Evolutionary conservation across 2,797 vertebrate species (phyloP), one percentile per base, ranked within the genome.

Genomic region (Spizella passerina): DNA sequence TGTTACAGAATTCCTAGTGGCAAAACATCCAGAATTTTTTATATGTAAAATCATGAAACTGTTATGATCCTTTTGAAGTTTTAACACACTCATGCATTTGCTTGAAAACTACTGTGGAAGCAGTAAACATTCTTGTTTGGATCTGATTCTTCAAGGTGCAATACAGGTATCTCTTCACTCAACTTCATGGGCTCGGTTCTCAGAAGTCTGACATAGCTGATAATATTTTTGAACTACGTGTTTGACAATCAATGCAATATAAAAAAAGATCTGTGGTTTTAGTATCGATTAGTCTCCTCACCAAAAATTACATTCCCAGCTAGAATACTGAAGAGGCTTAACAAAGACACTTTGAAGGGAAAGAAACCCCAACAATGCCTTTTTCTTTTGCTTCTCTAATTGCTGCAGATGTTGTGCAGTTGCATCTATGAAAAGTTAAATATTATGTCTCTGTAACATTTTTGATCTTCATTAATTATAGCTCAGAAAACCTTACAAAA

Each of bases 401-500:
- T 95, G 95, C 88, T 79, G 96, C 96, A 98, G 97, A 97, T 97
- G 96, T 94, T 96, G 80, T 85, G 64, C 46, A 86, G 95, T 88
- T 21, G 49, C 93, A 96, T 92, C 90, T 97, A 95, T 83, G 95
- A 96, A 95, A 97, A 97, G 94, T 95, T 97, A 97, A 97, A 97
- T 97, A 97, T 96, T 97, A 91, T 80, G 96, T 96, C 93, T 98
- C 95, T 95, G 86, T 96, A 98, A 97, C 88, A 93, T 95, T 98
- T 99, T 98, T 98, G 97, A 99, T 98, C 98, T 98, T 97, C 94
- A 97, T 98, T 98, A 99, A 98, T 98, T 98, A 98, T 94, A 98
- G 96, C 93, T 95, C 97, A 86, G 93, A 93, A 97, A 98, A 94
- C 79, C 94, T 97, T 97, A 97, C 87, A 93, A 94, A 96, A 98